phyloP scores from a whole-genome alignment of 2,888 invertebrate species.

The Ceraclea dissimilis region DNA sequence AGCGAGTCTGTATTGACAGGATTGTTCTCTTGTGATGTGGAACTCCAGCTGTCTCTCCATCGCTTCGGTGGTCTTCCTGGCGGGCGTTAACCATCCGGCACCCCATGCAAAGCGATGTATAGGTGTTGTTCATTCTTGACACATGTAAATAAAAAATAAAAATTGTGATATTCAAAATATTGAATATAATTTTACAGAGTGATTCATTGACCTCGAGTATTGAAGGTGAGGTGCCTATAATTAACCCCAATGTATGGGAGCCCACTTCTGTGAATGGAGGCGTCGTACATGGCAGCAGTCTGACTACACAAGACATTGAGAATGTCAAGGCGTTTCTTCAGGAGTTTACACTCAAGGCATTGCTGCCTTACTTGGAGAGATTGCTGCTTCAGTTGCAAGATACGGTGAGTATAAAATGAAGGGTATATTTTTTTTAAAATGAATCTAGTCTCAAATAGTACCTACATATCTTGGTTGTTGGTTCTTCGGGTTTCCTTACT shows the following conservation, averaged over 20 bases:
- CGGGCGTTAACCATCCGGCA: no score
- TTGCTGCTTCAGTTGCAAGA: conserved; percentile 76
- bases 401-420: conserved; percentile 45
- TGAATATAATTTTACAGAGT: conserved; percentile 30
- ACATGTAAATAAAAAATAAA: no score
- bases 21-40: no score
- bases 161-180: no score
- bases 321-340: conserved; percentile 75
- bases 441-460: no score
- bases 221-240: conserved; percentile 46
- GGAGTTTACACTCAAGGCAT: conserved; percentile 78
- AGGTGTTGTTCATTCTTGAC: no score
- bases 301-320: conserved; percentile 78
- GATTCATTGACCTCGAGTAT: conserved; percentile 44
- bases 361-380: conserved; percentile 88
- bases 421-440: neutral
- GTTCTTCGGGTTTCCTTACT: no score
- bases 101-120: no score
- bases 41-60: no score
- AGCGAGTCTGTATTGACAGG: no score
- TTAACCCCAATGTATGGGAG: conserved; percentile 52
- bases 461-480: no score
- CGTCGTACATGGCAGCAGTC: conserved; percentile 64
- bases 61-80: no score
- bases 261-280: conserved; percentile 47